phyloP scores from a whole-genome alignment of 2,888 invertebrate species.

The Drosophila paranaensis region DNA sequence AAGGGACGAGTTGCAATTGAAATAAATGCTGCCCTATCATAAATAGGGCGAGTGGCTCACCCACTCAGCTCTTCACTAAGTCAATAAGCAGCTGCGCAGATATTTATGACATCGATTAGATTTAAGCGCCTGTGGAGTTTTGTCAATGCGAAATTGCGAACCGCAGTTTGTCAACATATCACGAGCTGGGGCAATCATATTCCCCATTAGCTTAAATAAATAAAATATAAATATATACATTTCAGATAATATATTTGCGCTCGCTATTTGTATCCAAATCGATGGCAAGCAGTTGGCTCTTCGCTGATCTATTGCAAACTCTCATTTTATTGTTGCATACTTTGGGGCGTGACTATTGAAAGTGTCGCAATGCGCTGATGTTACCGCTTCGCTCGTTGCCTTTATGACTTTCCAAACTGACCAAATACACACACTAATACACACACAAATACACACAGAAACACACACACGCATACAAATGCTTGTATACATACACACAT shows the following conservation, averaged over 20 bases:
- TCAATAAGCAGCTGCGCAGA: slow-evolving; percentile 2
- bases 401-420: slow-evolving; percentile 46
- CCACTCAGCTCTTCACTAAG: not conserved
- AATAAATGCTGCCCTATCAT: not conserved
- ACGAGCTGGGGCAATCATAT: slow-evolving; percentile 7
- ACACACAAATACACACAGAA: not conserved
- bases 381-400: slow-evolving; percentile 23
- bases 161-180: slow-evolving; percentile 14
- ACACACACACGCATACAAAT: too few relatives aligned
- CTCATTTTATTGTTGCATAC: slow-evolving; percentile 28
- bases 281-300: slow-evolving; percentile 1
- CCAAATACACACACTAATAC: slow-evolving; percentile 24
- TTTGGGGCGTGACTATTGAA: slow-evolving; percentile 21
- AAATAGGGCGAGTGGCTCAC: not conserved
- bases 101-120: slow-evolving; percentile 1
- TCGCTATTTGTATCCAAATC: not conserved
- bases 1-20: slow-evolving; percentile 2
- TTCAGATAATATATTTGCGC: not conserved
- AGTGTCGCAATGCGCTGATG: slow-evolving; percentile 21
- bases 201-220: slow-evolving; percentile 10
- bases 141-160: slow-evolving; percentile 1
- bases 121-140: slow-evolving; percentile 6
- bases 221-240: not conserved
- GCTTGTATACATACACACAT: not conserved
- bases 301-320: slow-evolving; percentile 5